Conservation (phyloP, 2,113 vertebrate genomes). For the Pygoscelis adeliae region DNA sequence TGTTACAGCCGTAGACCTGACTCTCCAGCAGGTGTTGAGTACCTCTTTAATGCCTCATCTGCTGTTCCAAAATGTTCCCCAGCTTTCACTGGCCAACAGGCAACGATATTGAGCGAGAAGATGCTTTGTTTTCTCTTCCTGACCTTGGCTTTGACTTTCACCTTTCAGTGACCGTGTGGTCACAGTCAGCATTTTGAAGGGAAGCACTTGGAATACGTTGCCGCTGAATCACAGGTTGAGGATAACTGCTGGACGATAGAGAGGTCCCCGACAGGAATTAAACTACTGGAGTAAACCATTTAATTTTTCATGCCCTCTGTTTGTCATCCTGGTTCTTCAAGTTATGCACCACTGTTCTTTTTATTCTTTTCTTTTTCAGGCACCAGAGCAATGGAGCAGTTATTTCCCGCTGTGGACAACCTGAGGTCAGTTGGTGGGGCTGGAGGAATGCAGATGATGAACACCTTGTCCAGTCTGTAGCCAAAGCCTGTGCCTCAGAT, state of each 20-base stretch:
- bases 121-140: not conserved
- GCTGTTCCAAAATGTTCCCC: not conserved
- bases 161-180: not conserved
- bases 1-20: not conserved
- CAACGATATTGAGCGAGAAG: not conserved
- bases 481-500: conserved; percentile 92
- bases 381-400: conserved; percentile 94
- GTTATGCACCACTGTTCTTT: not conserved
- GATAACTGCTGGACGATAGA: not conserved
- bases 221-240: not conserved
- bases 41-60: not conserved
- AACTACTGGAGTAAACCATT: not conserved
- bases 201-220: fast-evolving
- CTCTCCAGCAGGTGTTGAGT: not conserved
- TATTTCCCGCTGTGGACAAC: conserved; percentile 95
- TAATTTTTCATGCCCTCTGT: not conserved
- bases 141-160: not conserved
- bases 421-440: conserved; percentile 99
- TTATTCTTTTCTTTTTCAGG: conserved; percentile 62
- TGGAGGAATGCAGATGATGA: conserved; percentile 97
- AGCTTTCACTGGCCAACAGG: not conserved
- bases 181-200: not conserved
- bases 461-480: conserved; percentile 93
- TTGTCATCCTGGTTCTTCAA: not conserved
- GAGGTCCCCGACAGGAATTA: fast-evolving